phyloP scores from a whole-genome alignment of 2,797 vertebrate species.

The Acipenser ruthenus region DNA sequence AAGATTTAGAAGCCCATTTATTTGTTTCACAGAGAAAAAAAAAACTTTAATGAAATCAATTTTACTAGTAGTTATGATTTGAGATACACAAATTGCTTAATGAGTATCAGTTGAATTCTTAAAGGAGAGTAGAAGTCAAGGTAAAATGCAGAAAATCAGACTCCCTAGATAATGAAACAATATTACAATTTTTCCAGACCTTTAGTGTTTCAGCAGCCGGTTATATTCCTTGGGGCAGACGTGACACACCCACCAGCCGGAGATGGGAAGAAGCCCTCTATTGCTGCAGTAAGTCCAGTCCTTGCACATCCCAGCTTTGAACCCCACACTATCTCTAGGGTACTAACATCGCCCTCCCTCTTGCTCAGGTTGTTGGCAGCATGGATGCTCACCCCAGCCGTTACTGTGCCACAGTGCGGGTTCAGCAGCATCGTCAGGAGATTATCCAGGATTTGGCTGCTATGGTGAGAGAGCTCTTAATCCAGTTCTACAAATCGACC shows the following conservation, averaged over 20 bases:
- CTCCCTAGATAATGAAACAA: too few species aligned
- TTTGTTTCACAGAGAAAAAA: too few species aligned
- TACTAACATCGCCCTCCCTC: not conserved
- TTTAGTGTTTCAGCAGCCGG: constrained; percentile 93
- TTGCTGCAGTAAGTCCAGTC: constrained; percentile 81
- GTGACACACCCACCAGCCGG: constrained; percentile 97
- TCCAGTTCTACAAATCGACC: constrained; percentile 98
- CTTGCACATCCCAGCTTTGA: too few species aligned
- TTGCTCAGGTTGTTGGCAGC: constrained; percentile 89
- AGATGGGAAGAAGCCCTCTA: constrained; percentile 97
- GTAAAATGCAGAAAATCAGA: too few species aligned
- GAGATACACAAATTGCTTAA: too few species aligned
- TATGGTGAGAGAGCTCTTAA: constrained; percentile 96
- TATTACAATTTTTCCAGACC: constrained; percentile 56
- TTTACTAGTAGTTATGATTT: too few species aligned
- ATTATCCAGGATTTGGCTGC: constrained; percentile 96
- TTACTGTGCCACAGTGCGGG: constrained; percentile 94
- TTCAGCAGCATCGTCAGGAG: constrained; percentile 96
- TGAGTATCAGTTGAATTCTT: too few species aligned
- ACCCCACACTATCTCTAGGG: not conserved
- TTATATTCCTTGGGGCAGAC: constrained; percentile 96
- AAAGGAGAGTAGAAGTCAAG: too few species aligned
- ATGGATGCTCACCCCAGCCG: constrained; percentile 98
- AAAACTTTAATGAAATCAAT: too few species aligned
- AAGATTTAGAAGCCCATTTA: too few species aligned